Evolutionary conservation across 2,888 invertebrate species (phyloP).

Genomic region (Mystacides longicornis): DNA sequence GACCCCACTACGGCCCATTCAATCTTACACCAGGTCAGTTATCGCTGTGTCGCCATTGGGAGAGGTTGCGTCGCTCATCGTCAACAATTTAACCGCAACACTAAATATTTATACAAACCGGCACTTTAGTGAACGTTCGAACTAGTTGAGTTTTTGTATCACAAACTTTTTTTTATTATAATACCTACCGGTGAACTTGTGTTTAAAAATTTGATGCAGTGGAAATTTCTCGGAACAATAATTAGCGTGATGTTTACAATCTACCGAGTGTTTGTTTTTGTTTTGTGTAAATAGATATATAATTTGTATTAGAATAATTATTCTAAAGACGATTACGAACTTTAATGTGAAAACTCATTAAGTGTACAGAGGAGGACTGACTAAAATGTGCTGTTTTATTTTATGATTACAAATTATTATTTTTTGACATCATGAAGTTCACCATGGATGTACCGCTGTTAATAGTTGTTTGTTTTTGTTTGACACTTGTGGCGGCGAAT

Average conservation of each 20-base stretch:
- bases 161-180: background rate
- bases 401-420: background rate
- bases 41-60: conserved; percentile 52
- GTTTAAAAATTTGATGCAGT: background rate
- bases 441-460: background rate
- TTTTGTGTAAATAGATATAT: background rate
- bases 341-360: conserved; percentile 4
- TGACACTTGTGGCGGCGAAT: background rate
- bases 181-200: background rate
- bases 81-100: conserved; percentile 29
- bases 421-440: background rate
- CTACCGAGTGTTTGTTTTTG: conserved; percentile 5
- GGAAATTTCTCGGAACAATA: background rate
- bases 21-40: conserved; percentile 52
- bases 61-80: conserved; percentile 50
- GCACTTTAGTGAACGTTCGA: background rate
- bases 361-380: background rate
- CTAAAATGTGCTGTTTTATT: background rate
- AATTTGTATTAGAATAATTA: background rate
- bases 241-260: background rate
- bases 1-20: conserved; percentile 31
- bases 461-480: background rate
- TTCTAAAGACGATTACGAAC: background rate
- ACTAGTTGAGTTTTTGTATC: background rate
- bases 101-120: conserved; percentile 1